Percentiles rank a stretch among this genome's conserved stretches.
These are phyloP conservation scores for Tenebrio molitor DNA, from an alignment of 1,140 invertebrate species.

Conservation along the genomic window DNA sequence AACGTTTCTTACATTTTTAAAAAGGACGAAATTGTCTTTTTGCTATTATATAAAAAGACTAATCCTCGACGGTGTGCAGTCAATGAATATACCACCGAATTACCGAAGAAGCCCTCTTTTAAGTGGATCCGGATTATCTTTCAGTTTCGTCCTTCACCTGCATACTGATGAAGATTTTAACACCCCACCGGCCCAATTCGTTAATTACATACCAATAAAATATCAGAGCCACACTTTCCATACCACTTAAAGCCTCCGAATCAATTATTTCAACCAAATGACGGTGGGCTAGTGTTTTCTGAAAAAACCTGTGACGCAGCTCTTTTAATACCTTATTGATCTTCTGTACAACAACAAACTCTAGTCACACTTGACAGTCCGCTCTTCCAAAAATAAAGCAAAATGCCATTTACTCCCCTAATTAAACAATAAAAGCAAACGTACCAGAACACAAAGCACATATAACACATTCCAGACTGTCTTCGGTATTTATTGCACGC, in stretches of 20 bases:
- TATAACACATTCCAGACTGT: constrained; percentile 2
- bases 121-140: constrained; percentile 45
- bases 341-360: not conserved
- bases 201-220: constrained; percentile 24
- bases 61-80: constrained; percentile 38
- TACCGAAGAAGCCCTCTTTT: constrained; percentile 37
- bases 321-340: not conserved
- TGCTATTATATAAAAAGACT: constrained; percentile 41
- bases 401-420: constrained; percentile 1
- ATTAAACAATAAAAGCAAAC: constrained; percentile 9
- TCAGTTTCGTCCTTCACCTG: constrained; percentile 27
- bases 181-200: constrained; percentile 25
- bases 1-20: constrained; percentile 39
- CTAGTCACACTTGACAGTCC: not conserved
- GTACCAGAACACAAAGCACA: not conserved
- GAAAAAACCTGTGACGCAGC: not conserved
- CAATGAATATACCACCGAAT: constrained; percentile 42
- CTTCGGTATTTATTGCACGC: not conserved
- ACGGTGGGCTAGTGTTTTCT: not conserved
- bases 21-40: constrained; percentile 45
- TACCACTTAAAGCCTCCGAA: not conserved
- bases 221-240: constrained; percentile 11
- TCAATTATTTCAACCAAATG: constrained; percentile 14
- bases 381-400: constrained; percentile 6
- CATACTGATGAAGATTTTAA: constrained; percentile 40